Conservation (phyloP, 2,888 invertebrate genomes). For the Melinaea menophilus region DNA sequence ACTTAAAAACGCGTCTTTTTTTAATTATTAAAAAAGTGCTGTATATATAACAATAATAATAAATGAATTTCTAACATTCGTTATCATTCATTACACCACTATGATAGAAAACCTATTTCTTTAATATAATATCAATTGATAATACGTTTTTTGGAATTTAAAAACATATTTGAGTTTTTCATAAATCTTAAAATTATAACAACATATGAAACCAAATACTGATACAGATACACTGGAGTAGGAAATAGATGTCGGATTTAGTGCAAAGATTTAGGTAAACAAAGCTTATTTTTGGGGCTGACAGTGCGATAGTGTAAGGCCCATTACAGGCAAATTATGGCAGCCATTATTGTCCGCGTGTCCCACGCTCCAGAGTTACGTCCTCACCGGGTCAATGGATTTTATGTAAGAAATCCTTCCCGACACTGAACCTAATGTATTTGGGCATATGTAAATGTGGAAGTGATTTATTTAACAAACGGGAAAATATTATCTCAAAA, state of each 20-base stretch:
- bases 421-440: constrained; percentile 33
- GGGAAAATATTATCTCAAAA: not conserved
- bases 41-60: no score
- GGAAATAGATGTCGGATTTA: constrained; percentile 45
- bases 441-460: constrained; percentile 16
- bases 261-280: constrained; percentile 41
- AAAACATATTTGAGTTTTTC: no score
- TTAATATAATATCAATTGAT: no score
- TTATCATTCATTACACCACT: no score
- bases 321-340: constrained; percentile 76
- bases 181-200: no score
- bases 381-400: constrained; percentile 67
- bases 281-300: constrained; percentile 73
- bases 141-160: no score
- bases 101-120: no score
- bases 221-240: constrained; percentile 31
- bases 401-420: constrained; percentile 64
- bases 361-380: constrained; percentile 67
- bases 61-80: no score
- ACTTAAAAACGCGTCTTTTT: no score
- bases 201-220: not conserved
- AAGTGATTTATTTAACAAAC: not conserved
- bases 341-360: constrained; percentile 71
- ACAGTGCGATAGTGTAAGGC: constrained; percentile 75
- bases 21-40: no score